phyloP scores from a whole-genome alignment of 2,888 invertebrate species.

The Brachylomia viminalis region DNA sequence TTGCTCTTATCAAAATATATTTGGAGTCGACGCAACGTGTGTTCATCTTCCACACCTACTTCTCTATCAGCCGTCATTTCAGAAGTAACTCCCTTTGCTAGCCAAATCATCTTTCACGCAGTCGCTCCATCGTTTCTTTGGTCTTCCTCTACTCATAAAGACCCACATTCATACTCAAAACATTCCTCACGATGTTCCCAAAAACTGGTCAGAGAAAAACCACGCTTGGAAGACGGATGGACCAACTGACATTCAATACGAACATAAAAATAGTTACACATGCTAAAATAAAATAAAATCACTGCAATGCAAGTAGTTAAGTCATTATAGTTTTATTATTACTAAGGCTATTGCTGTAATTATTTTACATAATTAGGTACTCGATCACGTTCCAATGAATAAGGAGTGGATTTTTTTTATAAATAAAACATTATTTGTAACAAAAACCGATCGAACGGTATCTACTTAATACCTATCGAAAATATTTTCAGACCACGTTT shows the following conservation, averaged over 20 bases:
- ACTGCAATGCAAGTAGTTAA: neutral
- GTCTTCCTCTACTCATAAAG: no score
- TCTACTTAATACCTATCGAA: no score
- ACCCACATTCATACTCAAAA: no score
- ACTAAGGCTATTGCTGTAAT: neutral
- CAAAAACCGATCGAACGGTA: no score
- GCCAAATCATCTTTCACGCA: no score
- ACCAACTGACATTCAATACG: neutral
- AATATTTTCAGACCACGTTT: neutral
- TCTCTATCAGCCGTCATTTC: no score
- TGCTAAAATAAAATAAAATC: neutral
- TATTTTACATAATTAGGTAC: no score
- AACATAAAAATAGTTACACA: slow-evolving; percentile 1
- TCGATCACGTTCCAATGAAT: slow-evolving; percentile 2
- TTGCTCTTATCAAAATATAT: no score
- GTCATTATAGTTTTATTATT: slow-evolving; percentile 16
- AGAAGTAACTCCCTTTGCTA: no score
- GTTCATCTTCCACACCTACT: no score
- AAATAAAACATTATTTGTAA: neutral
- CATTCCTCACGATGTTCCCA: neutral
- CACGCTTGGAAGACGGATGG: neutral
- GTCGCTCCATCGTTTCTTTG: no score
- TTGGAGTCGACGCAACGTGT: no score
- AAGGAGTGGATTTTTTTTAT: neutral
- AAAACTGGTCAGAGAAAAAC: neutral